Conservation (phyloP, 2,797 vertebrate genomes). For the Kryptolebias ocellatus region DNA sequence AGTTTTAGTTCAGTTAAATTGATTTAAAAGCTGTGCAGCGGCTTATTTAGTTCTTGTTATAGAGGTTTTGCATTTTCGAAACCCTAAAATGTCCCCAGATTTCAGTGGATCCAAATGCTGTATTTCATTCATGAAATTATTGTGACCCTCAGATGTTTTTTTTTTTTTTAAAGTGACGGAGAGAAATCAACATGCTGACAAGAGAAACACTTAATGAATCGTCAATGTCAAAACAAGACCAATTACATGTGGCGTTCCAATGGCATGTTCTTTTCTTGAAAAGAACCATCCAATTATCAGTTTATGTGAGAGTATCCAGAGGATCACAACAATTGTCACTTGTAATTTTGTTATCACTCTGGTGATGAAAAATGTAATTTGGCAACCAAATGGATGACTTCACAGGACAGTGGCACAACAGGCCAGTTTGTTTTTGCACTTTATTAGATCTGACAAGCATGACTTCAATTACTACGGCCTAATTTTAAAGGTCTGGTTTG, state of each 20-base stretch:
- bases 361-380: constrained; percentile 64
- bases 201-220: constrained; percentile 59
- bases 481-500: constrained; percentile 6
- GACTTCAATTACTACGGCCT: constrained; percentile 46
- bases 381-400: constrained; percentile 65
- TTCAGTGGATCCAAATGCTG: constrained; percentile 28
- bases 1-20: constrained; percentile 19
- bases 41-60: constrained; percentile 5
- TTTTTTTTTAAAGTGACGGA: constrained; percentile 43
- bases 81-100: constrained; percentile 24
- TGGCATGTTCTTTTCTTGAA: constrained; percentile 57
- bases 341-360: constrained; percentile 66
- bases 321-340: constrained; percentile 72
- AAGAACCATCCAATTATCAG: constrained; percentile 73
- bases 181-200: constrained; percentile 51
- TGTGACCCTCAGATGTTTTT: constrained; percentile 17
- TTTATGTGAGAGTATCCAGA: constrained; percentile 69
- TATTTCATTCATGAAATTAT: constrained; percentile 1
- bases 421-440: constrained; percentile 40
- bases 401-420: constrained; percentile 37
- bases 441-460: constrained; percentile 65
- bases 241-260: constrained; percentile 70
- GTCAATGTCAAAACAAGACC: constrained; percentile 60
- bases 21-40: not conserved
- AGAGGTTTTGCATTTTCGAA: constrained; percentile 28